A percentile compares a stretch with the other conserved stretches of the same genome.
These are phyloP conservation scores for Panagrolaimus sp. DNA, from an alignment of 1,140 invertebrate species.

Conservation along the genomic window DNA sequence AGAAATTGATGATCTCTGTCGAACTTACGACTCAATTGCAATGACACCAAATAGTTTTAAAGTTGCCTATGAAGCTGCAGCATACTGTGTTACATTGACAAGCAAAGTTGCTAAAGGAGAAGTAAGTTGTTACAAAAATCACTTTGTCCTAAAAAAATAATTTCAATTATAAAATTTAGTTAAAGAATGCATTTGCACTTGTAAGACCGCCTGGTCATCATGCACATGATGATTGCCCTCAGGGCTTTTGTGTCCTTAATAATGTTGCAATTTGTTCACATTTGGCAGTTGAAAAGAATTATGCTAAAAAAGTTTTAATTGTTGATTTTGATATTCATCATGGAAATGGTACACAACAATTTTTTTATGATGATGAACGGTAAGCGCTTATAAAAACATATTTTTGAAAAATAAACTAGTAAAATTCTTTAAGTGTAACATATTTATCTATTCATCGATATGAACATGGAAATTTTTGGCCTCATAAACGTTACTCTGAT, in stretches of 20 bases:
- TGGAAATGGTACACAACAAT: conserved; percentile 51
- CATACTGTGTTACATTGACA: neutral
- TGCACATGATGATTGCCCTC: conserved; percentile 73
- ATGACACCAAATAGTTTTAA: neutral
- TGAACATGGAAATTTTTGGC: conserved; percentile 98
- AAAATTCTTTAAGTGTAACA: conserved; percentile 66
- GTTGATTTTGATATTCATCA: conserved; percentile 56
- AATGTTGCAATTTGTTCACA: conserved; percentile 89
- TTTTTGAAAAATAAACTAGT: neutral
- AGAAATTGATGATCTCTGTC: no score
- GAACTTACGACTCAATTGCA: neutral
- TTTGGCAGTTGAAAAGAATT: conserved; percentile 75
- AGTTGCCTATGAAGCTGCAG: neutral
- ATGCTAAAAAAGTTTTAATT: conserved; percentile 30
- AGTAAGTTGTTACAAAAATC: neutral
- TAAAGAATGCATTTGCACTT: conserved; percentile 81
- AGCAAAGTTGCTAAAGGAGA: neutral
- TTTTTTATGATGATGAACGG: conserved; percentile 67
- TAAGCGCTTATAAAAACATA: conserved; percentile 1
- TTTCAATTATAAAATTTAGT: neutral
- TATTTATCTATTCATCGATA: conserved; percentile 91
- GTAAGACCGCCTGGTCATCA: conserved; percentile 95
- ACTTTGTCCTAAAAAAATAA: neutral
- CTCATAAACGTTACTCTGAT: conserved; percentile 72
- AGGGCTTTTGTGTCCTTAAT: conserved; percentile 98